phyloP scores from a whole-genome alignment of 2,113 vertebrate genomes.

The Salvelinus namaycush region DNA sequence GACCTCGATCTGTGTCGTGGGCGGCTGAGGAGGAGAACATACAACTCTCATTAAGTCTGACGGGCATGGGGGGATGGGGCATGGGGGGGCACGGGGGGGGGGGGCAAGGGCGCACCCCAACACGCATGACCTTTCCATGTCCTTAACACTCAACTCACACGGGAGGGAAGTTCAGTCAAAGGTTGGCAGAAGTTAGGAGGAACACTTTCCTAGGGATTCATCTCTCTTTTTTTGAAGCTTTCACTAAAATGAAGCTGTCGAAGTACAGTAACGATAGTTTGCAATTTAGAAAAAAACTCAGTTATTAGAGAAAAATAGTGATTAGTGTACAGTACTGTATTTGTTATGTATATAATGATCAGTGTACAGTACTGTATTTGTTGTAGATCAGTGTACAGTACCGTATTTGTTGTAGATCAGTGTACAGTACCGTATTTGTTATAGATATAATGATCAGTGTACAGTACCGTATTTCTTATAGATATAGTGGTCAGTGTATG shows the following conservation, averaged over 20 bases:
- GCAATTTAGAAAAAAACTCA: too few species aligned
- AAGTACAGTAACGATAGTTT: too few species aligned
- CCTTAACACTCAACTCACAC: background rate
- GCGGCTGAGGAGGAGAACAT: conserved; percentile 89
- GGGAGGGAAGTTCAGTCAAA: background rate
- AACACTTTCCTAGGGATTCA: background rate
- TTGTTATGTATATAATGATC: too few species aligned
- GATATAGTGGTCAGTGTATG: too few species aligned
- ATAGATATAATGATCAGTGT: too few species aligned
- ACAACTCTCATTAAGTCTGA: conserved; percentile 96
- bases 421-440: too few species aligned
- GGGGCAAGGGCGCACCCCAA: background rate
- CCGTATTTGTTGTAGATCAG: too few species aligned
- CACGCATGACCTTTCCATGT: conserved; percentile 67
- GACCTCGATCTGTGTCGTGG: conserved; percentile 89
- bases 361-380: too few species aligned
- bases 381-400: too few species aligned
- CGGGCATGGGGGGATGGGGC: conserved; percentile 69
- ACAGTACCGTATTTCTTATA: too few species aligned
- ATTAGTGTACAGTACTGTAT: too few species aligned
- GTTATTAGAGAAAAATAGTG: too few species aligned
- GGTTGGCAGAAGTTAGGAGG: background rate
- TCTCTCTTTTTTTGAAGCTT: background rate
- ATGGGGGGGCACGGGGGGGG: background rate
- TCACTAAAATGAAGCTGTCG: background rate